These are phyloP conservation scores for Agrypnia vestita DNA, from an alignment of 1,140 invertebrate genomes.

Conservation along the genomic window DNA sequence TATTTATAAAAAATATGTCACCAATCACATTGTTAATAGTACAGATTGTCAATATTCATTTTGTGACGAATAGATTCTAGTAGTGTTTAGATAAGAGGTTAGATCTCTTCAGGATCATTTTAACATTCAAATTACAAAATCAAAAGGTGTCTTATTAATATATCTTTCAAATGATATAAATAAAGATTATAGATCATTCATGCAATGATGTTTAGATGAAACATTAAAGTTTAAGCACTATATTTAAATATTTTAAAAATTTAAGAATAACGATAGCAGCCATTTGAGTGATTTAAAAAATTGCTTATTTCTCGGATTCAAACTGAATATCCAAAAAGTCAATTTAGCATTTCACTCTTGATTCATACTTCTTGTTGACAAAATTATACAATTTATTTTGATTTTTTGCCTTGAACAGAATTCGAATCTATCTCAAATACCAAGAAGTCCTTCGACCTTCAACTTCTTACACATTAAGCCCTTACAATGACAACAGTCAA, in stretches of 20 bases:
- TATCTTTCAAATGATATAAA: no score
- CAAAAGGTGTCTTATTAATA: no score
- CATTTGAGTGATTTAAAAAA: conserved; percentile 13
- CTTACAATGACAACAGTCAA: no score
- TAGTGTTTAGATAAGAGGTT: no score
- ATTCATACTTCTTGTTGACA: background rate
- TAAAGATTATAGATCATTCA: no score
- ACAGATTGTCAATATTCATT: no score
- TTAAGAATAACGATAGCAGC: conserved; percentile 14
- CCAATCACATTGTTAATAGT: no score
- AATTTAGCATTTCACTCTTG: background rate
- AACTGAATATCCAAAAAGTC: conserved; percentile 5
- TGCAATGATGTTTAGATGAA: background rate
- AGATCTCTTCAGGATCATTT: no score
- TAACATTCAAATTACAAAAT: no score
- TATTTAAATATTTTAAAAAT: background rate
- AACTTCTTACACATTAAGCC: background rate
- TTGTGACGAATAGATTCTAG: no score
- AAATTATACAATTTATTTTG: conserved; percentile 5
- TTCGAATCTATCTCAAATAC: background rate
- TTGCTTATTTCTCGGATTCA: conserved; percentile 17
- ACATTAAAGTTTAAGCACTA: conserved; percentile 18
- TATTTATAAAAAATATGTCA: no score
- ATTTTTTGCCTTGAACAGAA: background rate
- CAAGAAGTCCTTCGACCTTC: no score